Base-by-base conservation (phyloP, 2,888 invertebrate species). In the Limnephilus marmoratus region DNA sequence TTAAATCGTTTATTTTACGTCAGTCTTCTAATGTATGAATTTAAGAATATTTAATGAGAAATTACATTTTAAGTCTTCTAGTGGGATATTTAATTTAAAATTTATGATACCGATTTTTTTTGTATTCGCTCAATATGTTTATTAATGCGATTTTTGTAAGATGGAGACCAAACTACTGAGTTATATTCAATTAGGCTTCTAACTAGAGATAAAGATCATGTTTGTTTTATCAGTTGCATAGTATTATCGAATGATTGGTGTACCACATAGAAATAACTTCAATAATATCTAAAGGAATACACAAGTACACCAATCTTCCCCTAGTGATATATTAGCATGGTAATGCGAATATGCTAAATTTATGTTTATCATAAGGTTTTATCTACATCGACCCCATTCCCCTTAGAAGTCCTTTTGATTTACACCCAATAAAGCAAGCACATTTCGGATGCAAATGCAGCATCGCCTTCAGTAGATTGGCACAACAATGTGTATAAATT, bases 401-500 rank as follows among this genome's bases (percentile, higher is more conserved):
- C 24, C 18, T 68, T 24, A n/a, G n/a, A 68, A 68, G 68, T 68
- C 24, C 68, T n/a, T 68, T 83, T 83, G 83, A 34, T 83, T 37
- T 37, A 24, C 83, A 83, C 31, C 18, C 37, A 34, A 83, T 37
- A 83, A 83, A 83, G 83, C 13, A 34, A 34, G 83, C 83, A 15
- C 83, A 83, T n/a, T 83, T 83, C 24, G 15, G 9, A 83, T 83
- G 83, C 37, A 34, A 83, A 83, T 83, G 83, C 34, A 83, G 68
- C 37, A 83, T 83, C 83, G 83, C 83, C 34, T 83, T 83, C 3
- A n/a, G 68, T 68, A 68, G 68, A 24, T 68, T 68, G 49, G 31
- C 53, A 49, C 15, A 87, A 87, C 31, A 49, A 49, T 53, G 31
- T 34, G 87, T 53, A 82, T 80, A 90, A 41, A 83, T 82, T 90